These are phyloP conservation scores for Pteruthius melanotis DNA, from an alignment of 2,113 vertebrate species.

Conservation along the genomic window DNA sequence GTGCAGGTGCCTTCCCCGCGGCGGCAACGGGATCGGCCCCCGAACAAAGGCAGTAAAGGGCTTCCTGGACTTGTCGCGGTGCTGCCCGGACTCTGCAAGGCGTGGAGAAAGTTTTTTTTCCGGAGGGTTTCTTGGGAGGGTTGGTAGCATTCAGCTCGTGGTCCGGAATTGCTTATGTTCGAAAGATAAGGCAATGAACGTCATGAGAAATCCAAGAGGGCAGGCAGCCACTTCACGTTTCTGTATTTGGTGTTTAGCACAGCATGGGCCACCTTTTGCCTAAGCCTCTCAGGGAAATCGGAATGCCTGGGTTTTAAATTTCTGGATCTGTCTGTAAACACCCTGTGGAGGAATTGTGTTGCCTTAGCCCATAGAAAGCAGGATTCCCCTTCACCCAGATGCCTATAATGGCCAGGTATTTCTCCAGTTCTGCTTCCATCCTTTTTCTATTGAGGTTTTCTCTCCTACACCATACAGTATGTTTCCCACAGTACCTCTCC, in stretches of 20 bases:
- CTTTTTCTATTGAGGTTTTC: background rate
- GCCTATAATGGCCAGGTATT: background rate
- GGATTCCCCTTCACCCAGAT: background rate
- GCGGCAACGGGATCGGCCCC: background rate
- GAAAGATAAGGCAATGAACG: background rate
- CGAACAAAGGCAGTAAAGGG: background rate
- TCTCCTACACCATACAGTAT: background rate
- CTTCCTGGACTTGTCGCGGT: background rate
- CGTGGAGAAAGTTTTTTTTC: background rate
- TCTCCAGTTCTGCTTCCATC: background rate
- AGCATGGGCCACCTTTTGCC: background rate
- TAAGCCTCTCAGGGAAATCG: background rate
- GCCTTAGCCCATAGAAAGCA: background rate
- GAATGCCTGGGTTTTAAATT: background rate
- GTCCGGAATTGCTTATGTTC: background rate
- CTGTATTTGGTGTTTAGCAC: background rate
- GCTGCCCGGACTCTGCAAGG: background rate
- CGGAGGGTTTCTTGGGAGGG: background rate
- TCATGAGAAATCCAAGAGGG: background rate
- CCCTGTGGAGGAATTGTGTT: background rate
- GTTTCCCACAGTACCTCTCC: background rate
- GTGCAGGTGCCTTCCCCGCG: background rate
- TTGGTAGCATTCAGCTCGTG: background rate
- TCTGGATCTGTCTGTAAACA: background rate
- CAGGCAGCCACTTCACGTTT: background rate